phyloP scores from a whole-genome alignment of 2,888 invertebrate species.

The Dynastes tityus region DNA sequence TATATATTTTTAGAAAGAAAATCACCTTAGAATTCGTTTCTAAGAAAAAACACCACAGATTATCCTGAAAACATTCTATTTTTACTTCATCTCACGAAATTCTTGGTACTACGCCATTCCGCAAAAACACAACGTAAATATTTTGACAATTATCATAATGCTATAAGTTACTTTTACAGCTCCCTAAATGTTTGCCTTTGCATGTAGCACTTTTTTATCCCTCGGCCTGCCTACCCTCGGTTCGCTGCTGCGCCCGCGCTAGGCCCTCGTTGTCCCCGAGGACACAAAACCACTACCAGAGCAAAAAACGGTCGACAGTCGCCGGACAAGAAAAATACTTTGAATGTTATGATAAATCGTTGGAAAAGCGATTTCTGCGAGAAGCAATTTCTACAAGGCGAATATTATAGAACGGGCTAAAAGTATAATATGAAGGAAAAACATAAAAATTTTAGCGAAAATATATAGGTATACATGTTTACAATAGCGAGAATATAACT shows the following conservation, averaged over 20 bases:
- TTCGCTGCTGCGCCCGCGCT: conserved; percentile 53
- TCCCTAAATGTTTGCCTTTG: conserved; percentile 63
- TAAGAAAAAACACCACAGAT: too few relatives aligned
- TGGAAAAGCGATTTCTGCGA: conserved; percentile 33
- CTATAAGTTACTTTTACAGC: conserved; percentile 53
- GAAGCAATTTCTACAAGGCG: conserved; percentile 3
- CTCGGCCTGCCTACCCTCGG: conserved; percentile 54
- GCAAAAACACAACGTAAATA: conserved; percentile 48
- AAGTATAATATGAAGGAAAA: too few relatives aligned
- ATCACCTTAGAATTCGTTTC: too few relatives aligned
- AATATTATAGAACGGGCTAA: neutral
- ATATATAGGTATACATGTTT: too few relatives aligned
- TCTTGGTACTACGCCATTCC: neutral
- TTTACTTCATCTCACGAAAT: too few relatives aligned
- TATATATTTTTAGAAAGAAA: too few relatives aligned
- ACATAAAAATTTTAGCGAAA: too few relatives aligned
- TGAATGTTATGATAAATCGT: conserved; percentile 62
- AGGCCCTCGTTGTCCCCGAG: conserved; percentile 52
- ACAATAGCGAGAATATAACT: too few relatives aligned
- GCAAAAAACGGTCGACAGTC: conserved; percentile 24
- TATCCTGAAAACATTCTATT: too few relatives aligned
- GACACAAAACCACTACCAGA: conserved; percentile 47
- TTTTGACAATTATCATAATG: conserved; percentile 52
- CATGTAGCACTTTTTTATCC: conserved; percentile 65
- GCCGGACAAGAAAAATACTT: conserved; percentile 48